Conservation (phyloP, 2,113 vertebrate genomes). For the Brachirus orientalis region DNA sequence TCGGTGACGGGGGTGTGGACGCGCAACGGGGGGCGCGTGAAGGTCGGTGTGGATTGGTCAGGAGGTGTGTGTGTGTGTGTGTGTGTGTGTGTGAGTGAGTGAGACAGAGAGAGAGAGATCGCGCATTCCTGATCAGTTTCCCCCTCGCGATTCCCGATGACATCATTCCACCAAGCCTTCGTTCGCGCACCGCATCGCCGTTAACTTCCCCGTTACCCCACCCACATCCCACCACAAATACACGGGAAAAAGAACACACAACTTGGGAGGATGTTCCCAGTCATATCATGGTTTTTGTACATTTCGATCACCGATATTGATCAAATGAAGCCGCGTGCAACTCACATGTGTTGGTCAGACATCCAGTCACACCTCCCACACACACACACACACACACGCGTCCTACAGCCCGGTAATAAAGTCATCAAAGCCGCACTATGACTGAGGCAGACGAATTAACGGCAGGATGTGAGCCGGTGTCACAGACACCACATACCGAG, state of each 20-base stretch:
- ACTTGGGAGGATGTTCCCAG: conserved; percentile 30
- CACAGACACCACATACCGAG: conserved; percentile 63
- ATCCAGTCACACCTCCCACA: background rate
- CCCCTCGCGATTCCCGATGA: conserved; percentile 78
- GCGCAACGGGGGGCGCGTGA: conserved; percentile 35
- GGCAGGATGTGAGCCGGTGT: conserved; percentile 64
- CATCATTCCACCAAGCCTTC: conserved; percentile 76
- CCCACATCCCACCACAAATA: conserved; percentile 55
- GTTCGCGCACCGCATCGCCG: conserved; percentile 68
- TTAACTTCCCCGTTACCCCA: conserved; percentile 65
- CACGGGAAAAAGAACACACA: no score
- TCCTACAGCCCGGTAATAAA: conserved; percentile 51
- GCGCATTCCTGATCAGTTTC: conserved; percentile 59
- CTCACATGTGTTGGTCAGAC: conserved; percentile 30
- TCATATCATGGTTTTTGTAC: conserved; percentile 26
- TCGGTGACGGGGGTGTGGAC: conserved; percentile 66
- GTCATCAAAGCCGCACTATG: conserved; percentile 64
- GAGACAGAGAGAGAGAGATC: conserved; percentile 2
- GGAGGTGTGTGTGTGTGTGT: conserved; percentile 15
- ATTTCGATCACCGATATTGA: conserved; percentile 19
- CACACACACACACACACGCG: background rate
- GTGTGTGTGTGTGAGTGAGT: background rate
- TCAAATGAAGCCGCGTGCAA: conserved; percentile 7
- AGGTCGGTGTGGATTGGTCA: conserved; percentile 26
- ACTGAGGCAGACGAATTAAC: conserved; percentile 46